These are phyloP conservation scores for Coptodon bakossiorum DNA, from an alignment of 2,113 vertebrate genomes.

Conservation along the genomic window DNA sequence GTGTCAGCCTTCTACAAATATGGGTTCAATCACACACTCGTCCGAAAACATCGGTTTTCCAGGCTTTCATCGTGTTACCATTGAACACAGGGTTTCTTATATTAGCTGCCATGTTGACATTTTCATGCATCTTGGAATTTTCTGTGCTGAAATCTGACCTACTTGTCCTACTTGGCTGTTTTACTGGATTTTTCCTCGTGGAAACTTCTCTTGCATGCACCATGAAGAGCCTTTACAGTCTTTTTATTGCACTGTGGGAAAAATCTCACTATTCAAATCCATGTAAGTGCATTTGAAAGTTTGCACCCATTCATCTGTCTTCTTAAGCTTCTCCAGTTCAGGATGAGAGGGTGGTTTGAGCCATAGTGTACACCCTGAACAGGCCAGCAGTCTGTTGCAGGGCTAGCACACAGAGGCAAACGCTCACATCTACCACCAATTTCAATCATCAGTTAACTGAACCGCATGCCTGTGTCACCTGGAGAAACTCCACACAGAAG, in stretches of 20 bases:
- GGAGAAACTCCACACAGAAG: neutral
- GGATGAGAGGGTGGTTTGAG: neutral
- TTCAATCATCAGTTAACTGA: neutral
- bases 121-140: neutral
- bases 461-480: neutral
- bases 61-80: neutral
- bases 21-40: neutral
- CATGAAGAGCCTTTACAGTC: neutral
- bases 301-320: neutral
- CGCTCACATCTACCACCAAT: neutral
- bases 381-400: neutral
- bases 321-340: neutral
- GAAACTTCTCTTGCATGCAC: neutral
- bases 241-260: neutral
- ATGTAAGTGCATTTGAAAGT: neutral
- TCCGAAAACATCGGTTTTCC: neutral
- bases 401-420: neutral
- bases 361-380: rapidly evolving
- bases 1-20: neutral
- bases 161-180: neutral
- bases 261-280: neutral
- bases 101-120: neutral
- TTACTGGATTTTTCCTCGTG: neutral
- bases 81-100: neutral
- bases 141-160: neutral